Conservation (phyloP, 2,113 vertebrate species). For the Syngnathus scovelli region DNA sequence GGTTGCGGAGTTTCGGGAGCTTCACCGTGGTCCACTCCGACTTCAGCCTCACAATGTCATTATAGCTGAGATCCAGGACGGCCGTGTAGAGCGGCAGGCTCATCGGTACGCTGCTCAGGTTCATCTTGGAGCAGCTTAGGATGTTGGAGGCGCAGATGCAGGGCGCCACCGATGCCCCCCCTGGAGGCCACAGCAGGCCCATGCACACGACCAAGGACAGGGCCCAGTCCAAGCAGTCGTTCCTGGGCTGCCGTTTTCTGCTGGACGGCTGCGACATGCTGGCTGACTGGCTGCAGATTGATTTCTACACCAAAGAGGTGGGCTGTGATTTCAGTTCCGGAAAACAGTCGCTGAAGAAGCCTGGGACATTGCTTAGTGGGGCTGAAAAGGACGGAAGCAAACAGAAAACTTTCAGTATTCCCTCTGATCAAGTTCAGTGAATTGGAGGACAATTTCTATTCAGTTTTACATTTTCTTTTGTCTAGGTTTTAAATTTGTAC, state of each 20-base stretch:
- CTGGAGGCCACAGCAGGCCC: conserved; percentile 46
- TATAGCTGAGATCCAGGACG: conserved; percentile 90
- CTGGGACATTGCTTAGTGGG: conserved; percentile 39
- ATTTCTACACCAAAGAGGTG: conserved; percentile 36
- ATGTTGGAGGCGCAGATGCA: conserved; percentile 96
- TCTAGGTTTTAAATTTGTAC: too few species aligned
- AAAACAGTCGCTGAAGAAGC: conserved; percentile 34
- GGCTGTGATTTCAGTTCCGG: conserved; percentile 45
- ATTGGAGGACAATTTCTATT: neutral
- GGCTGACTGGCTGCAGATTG: conserved; percentile 8
- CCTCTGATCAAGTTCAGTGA: neutral
- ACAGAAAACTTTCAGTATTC: neutral
- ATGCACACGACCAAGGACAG: conserved; percentile 49
- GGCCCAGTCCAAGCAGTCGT: conserved; percentile 36
- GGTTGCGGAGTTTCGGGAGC: conserved; percentile 79
- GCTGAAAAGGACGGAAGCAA: conserved; percentile 34
- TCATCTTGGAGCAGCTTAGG: conserved; percentile 90
- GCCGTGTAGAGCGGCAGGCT: conserved; percentile 79
- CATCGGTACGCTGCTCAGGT: conserved; percentile 70
- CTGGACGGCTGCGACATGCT: conserved; percentile 57
- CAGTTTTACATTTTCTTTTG: too few species aligned
- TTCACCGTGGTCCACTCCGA: conserved; percentile 80
- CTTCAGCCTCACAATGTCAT: conserved; percentile 75
- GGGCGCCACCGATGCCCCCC: conserved; percentile 39
- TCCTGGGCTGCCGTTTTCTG: conserved; percentile 43